Evolutionary conservation across 2,797 vertebrate genomes (phyloP), one percentile per base, ranked within the genome.

Genomic region (Gadopsis marmoratus): DNA sequence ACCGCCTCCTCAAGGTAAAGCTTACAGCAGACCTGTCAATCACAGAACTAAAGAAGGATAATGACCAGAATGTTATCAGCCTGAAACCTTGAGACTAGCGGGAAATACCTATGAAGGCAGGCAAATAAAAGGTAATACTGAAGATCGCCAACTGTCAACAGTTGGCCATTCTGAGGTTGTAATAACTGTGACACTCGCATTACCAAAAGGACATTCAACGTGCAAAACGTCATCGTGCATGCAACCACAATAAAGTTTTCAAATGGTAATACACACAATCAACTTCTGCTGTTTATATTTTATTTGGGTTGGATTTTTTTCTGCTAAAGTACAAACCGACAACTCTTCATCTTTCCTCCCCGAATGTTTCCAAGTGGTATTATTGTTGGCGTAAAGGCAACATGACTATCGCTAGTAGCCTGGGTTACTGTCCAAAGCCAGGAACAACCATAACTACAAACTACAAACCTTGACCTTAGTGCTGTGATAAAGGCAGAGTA

Each of bases 1-100:
- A 99, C 89, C 96, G 97, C 61, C 93, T 99, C 8, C 96, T 99
- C 39, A 98, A 96, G 97, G 98, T 99, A 48, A 60, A 35, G 33
- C 74, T n/a, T 39, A 5, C 43, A 39, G 54, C 65, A 43, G 12
- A 62, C 11, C 0, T 41, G 4, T 61, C 4, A 7, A 7, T 19
- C 5, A 37, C 43, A 50, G 21, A 39, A 61, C 16, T n/a, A 29
- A 68, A 54, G 35, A 68, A 12, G 50, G 35, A 29, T 54, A 11
- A 39, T 37, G 48, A 60, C 10, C 6, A 14, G 19, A 12, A 2
- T 31, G 9, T 59, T 37, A 37, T 37, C 33, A 39, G 33, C 12
- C 37, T 39, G 14, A 31, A 50, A 60, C 33, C 33, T 35, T 16
- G 5, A 35, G 16, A 63, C 3, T 35, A 26, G 33, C 64, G 26